Evolutionary conservation across 1,140 invertebrate genomes (phyloP).

Genomic region (Drosophila kohkoa): DNA sequence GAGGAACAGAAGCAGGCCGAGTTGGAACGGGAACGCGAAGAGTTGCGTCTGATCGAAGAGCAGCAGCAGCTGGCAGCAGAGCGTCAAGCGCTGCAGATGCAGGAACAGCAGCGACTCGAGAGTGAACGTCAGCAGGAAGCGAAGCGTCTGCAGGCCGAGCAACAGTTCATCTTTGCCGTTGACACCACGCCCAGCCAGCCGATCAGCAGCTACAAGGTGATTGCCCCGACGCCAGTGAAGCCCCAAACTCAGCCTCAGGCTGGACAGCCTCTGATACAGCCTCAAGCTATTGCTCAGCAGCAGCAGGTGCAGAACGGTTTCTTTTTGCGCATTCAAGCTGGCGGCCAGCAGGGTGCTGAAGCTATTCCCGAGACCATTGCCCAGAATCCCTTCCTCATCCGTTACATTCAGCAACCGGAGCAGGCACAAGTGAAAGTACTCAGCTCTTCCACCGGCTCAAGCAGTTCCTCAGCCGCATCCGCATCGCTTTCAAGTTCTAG

Average conservation of each 20-base stretch:
- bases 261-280: neutral
- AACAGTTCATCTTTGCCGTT: neutral
- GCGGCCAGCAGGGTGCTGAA: conserved; percentile 26
- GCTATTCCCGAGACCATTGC: conserved; percentile 13
- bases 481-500: neutral
- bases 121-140: conserved; percentile 44
- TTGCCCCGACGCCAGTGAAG: conserved; percentile 16
- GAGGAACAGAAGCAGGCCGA: conserved; percentile 56
- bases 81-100: conserved; percentile 47
- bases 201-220: conserved; percentile 37
- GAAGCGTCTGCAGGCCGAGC: conserved; percentile 32
- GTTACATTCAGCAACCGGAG: conserved; percentile 45
- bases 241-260: conserved; percentile 9
- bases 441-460: neutral
- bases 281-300: conserved; percentile 49
- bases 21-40: conserved; percentile 55
- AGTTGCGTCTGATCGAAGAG: conserved; percentile 59
- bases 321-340: conserved; percentile 69
- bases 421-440: neutral
- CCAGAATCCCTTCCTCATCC: conserved; percentile 68
- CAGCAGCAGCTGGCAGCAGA: conserved; percentile 54
- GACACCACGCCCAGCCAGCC: neutral
- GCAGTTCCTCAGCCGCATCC: neutral
- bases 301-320: conserved; percentile 74
- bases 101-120: conserved; percentile 58